Base-by-base conservation (phyloP, 2,797 vertebrate genomes). In the Sardinella longiceps region DNA sequence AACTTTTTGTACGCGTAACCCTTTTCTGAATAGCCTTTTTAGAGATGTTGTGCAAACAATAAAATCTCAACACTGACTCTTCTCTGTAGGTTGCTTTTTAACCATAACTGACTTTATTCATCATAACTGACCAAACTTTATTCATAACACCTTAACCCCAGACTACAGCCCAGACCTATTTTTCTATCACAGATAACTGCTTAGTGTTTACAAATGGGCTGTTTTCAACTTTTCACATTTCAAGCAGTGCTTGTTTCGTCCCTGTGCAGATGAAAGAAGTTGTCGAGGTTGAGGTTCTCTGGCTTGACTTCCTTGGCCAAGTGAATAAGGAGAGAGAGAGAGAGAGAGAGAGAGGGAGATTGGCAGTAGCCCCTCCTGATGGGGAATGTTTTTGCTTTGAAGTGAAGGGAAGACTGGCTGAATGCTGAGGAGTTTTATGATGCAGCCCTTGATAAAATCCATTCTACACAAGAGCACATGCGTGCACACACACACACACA, bases 381-480 rank as follows among this genome's bases (percentile, higher is more conserved):
- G 33, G 33, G 18, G 66, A 74, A 74, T 74, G 66, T 74, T 74
- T 39, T 74, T 37, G 15, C 66, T 74, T 74, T 74, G 66, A 74
- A 74, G 66, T 74, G 12, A 74, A 39, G 33, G 33, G 33, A 74
- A 74, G 33, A 39, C 33, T 20, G 33, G 66, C 33, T 74, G 66
- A 33, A 74, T 74, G 66, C 66, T 74, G 66, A 20, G 33, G 66
- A 74, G 39, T 74, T 74, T 74, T 74, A 74, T 74, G 66, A 74
- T 74, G 66, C 33, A 18, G 66, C 30, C 12, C 66, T 39, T 74
- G 66, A 74, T 74, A 74, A 74, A 74, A 74, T 74, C 15, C 30
- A 20, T 39, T 74, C 66, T 33, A 37, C 66, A 74, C 30, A 18
- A 39, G 66, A 74, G 66, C 18, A 30, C 33, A 33, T 18, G 18